These are phyloP conservation scores for Nemapogon koenigi DNA, from an alignment of 2,888 invertebrate species.

Conservation along the genomic window DNA sequence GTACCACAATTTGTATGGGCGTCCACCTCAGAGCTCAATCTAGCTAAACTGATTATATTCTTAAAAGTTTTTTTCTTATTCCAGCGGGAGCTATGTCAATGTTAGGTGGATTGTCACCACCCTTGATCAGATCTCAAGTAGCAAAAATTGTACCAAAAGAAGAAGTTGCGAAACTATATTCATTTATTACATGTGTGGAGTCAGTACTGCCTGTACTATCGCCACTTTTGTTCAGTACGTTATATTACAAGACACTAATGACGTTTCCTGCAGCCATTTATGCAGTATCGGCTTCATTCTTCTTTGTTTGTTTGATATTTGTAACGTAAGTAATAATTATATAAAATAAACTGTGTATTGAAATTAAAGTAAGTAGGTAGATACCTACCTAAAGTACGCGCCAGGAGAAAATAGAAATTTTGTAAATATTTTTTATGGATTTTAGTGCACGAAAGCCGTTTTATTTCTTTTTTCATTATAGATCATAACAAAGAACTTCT, in stretches of 20 bases:
- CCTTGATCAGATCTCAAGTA: slow-evolving; percentile 17
- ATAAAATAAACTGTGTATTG: not conserved
- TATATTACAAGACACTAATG: slow-evolving; percentile 13
- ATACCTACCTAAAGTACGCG: too few relatives aligned
- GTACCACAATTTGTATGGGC: too few relatives aligned
- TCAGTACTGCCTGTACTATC: slow-evolving; percentile 15
- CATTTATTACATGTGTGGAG: slow-evolving; percentile 15
- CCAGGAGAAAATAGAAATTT: too few relatives aligned
- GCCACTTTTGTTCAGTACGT: slow-evolving; percentile 14
- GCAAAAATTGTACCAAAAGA: slow-evolving; percentile 14
- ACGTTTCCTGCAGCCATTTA: slow-evolving; percentile 16
- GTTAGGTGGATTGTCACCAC: slow-evolving; percentile 14
- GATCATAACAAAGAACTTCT: too few relatives aligned
- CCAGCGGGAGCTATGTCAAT: slow-evolving; percentile 16
- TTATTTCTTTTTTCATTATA: too few relatives aligned
- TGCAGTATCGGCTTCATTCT: slow-evolving; percentile 13
- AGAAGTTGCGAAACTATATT: slow-evolving; percentile 15
- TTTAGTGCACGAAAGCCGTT: too few relatives aligned
- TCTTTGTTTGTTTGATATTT: slow-evolving; percentile 13
- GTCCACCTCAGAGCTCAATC: too few relatives aligned
- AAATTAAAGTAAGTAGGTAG: not conserved
- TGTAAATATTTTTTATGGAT: too few relatives aligned
- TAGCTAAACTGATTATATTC: too few relatives aligned
- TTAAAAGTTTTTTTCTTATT: slow-evolving; percentile 9
- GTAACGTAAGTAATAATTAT: slow-evolving; percentile 14